phyloP scores from a whole-genome alignment of 2,113 vertebrate species.

The Centropus unirufus region DNA sequence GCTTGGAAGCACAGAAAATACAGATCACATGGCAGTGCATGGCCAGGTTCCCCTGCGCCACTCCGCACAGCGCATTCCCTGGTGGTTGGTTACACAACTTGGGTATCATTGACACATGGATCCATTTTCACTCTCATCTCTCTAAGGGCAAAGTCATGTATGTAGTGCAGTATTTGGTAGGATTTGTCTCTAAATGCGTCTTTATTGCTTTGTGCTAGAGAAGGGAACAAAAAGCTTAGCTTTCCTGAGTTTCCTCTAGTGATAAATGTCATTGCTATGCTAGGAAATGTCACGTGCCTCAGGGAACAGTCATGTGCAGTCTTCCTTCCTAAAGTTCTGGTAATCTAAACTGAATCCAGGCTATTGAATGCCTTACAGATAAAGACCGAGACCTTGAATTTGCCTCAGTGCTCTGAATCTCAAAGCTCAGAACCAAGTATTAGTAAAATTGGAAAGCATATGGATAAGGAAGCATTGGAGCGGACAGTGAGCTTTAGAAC shows the following conservation, averaged over 20 bases:
- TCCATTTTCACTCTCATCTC: neutral
- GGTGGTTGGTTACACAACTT: neutral
- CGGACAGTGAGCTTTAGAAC: neutral
- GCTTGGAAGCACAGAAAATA: neutral
- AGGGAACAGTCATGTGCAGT: neutral
- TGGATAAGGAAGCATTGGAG: neutral
- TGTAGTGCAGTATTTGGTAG: neutral
- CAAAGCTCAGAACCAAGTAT: neutral
- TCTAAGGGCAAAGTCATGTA: neutral
- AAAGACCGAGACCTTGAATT: neutral
- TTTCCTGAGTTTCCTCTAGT: neutral
- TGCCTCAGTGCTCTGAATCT: neutral
- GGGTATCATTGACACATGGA: neutral
- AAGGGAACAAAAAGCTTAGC: neutral
- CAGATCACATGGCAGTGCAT: neutral
- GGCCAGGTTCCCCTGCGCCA: neutral
- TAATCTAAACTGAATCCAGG: neutral
- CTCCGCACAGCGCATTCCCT: neutral
- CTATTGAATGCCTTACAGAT: neutral
- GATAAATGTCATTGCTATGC: neutral
- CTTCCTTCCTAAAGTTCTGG: neutral
- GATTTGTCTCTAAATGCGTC: neutral
- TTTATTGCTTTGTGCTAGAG: neutral
- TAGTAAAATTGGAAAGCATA: neutral
- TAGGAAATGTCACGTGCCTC: neutral